These are phyloP conservation scores for Andrena cerasifolii DNA, from an alignment of 1,140 invertebrate genomes.

Conservation along the genomic window DNA sequence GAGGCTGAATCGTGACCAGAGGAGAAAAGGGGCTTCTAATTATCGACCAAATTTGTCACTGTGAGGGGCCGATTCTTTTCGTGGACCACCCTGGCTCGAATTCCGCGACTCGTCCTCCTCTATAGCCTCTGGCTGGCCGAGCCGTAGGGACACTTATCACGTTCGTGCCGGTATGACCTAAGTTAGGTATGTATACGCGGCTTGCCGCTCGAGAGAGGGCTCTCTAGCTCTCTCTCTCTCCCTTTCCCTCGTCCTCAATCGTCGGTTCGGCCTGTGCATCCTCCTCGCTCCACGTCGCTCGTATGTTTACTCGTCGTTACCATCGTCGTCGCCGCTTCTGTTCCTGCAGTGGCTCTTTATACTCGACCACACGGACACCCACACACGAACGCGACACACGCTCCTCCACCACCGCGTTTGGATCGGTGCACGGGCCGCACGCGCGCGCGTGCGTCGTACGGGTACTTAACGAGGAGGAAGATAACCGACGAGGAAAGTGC, in stretches of 20 bases:
- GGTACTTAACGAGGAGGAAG: background rate
- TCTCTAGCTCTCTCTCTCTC: background rate
- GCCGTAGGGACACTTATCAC: conserved; percentile 70
- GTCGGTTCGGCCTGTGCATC: conserved; percentile 5
- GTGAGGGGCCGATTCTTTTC: conserved; percentile 53
- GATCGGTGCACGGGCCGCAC: background rate
- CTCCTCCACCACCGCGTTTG: conserved; percentile 37
- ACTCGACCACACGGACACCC: conserved; percentile 32
- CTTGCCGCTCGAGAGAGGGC: conserved; percentile 41
- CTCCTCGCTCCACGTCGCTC: conserved; percentile 32
- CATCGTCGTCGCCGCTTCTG: conserved; percentile 57
- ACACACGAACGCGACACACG: background rate
- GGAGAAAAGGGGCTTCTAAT: conserved; percentile 4
- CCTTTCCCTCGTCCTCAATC: background rate
- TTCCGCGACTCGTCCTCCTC: conserved; percentile 67
- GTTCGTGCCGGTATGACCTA: conserved; percentile 61
- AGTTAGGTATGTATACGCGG: conserved; percentile 64
- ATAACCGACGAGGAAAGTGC: background rate
- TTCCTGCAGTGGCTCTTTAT: conserved; percentile 59
- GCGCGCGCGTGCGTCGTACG: background rate
- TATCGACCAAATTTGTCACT: conserved; percentile 40
- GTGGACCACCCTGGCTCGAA: conserved; percentile 69
- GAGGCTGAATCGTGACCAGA: background rate
- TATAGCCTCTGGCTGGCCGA: conserved; percentile 14
- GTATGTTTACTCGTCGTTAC: conserved; percentile 61